Evolutionary conservation across 1,140 invertebrate species (phyloP).

Genomic region (Zaprionus lachaisei): DNA sequence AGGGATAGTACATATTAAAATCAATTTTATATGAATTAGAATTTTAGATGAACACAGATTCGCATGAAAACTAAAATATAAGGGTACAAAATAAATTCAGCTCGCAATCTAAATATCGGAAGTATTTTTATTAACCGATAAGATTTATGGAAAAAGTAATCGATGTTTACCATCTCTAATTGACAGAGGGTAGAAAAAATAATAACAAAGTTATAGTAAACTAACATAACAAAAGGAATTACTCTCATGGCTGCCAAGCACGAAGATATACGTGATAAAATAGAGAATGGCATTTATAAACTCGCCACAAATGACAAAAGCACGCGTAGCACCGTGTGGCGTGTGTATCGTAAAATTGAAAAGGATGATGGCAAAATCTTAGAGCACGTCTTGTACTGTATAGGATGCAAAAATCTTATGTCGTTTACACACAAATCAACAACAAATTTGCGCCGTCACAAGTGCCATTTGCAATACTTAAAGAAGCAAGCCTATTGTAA

Average conservation of each 20-base stretch:
- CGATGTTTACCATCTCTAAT: constrained; percentile 13
- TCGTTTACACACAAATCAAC: constrained; percentile 67
- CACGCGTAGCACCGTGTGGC: constrained; percentile 67
- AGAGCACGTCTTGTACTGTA: constrained; percentile 60
- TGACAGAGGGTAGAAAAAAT: constrained; percentile 20
- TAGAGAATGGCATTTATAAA: constrained; percentile 60
- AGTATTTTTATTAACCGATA: background rate
- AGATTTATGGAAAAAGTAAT: background rate
- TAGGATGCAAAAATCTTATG: constrained; percentile 60
- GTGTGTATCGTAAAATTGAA: constrained; percentile 62
- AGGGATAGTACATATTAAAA: background rate
- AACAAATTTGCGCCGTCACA: constrained; percentile 64
- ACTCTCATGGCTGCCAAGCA: constrained; percentile 50
- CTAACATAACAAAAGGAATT: constrained; percentile 20
- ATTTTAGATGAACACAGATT: background rate
- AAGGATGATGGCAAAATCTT: constrained; percentile 63
- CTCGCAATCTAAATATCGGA: background rate
- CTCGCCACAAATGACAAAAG: constrained; percentile 55
- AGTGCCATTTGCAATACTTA: constrained; percentile 61
- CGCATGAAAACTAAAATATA: too few relatives aligned
- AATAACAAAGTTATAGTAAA: constrained; percentile 47
- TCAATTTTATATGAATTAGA: too few relatives aligned
- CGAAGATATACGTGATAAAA: constrained; percentile 67
- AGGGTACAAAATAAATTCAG: background rate
- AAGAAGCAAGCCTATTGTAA: constrained; percentile 44